A percentile compares a stretch with the other conserved stretches of the same genome.
Evolutionary conservation across 1,140 invertebrate species (phyloP).

Genomic region (Drosophila ficusphila): DNA sequence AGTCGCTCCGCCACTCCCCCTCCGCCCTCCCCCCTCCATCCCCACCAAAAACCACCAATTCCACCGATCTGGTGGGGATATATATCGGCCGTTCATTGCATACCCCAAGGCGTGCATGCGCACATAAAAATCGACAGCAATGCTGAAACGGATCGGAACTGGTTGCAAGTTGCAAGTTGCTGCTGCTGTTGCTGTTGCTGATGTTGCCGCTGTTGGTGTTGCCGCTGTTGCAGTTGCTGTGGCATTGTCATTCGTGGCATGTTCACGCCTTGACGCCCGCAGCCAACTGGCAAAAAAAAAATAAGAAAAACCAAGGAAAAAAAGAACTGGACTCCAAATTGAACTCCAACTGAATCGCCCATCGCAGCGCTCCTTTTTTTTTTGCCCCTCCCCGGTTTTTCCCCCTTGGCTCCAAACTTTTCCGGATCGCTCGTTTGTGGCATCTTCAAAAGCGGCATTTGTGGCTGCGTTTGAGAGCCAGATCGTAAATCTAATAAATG

Average conservation of each 20-base stretch:
- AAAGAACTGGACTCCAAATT: slow-evolving; percentile 38
- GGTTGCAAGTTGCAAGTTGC: slow-evolving; percentile 38
- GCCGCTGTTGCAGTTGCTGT: slow-evolving; percentile 30
- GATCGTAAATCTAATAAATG: slow-evolving; percentile 83
- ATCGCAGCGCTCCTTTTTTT: slow-evolving; percentile 23
- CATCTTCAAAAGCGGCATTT: slow-evolving; percentile 73
- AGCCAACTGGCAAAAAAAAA: slow-evolving; percentile 37
- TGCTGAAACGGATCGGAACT: slow-evolving; percentile 53
- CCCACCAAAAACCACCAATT: neutral
- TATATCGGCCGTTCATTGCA: slow-evolving; percentile 59
- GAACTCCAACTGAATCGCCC: slow-evolving; percentile 46
- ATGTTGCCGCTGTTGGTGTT: neutral
- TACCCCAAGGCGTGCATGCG: slow-evolving; percentile 81
- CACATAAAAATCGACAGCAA: slow-evolving; percentile 83
- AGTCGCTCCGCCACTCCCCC: neutral
- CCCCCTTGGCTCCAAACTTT: neutral
- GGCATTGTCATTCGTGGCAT: slow-evolving; percentile 78
- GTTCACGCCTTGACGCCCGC: slow-evolving; percentile 80
- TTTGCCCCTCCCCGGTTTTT: neutral
- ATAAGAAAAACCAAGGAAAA: neutral
- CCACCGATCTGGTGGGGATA: neutral
- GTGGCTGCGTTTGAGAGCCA: slow-evolving; percentile 44
- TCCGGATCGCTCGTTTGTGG: slow-evolving; percentile 41
- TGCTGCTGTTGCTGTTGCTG: slow-evolving; percentile 6
- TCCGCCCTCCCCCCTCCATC: neutral